phyloP scores from a whole-genome alignment of 2,888 invertebrate genomes.

The Acleris emargana region DNA sequence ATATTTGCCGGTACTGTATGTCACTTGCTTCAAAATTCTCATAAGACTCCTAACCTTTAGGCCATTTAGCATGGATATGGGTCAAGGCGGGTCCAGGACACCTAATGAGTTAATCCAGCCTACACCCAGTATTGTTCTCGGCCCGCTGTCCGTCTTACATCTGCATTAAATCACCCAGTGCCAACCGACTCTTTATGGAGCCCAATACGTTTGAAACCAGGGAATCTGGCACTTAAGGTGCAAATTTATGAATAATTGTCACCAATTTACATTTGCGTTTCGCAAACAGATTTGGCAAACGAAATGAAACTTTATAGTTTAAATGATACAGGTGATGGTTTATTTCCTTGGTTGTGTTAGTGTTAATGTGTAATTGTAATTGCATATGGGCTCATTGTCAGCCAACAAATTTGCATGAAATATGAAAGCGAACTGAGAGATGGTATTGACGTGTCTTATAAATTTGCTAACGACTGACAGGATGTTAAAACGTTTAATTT shows the following conservation, averaged over 20 bases:
- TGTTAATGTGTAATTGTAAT: conserved; percentile 55
- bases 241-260: conserved; percentile 48
- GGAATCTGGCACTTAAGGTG: too few species aligned
- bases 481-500: conserved; percentile 19
- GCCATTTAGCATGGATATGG: conserved; percentile 69
- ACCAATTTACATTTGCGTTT: conserved; percentile 17
- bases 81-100: conserved; percentile 76
- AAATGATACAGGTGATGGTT: neutral
- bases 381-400: conserved; percentile 74
- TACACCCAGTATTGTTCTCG: conserved; percentile 79
- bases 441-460: conserved; percentile 54
- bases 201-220: too few species aligned
- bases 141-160: conserved; percentile 65
- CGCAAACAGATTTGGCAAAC: conserved; percentile 2
- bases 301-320: conserved; percentile 35
- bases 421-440: conserved; percentile 74
- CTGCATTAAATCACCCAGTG: conserved; percentile 58
- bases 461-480: conserved; percentile 46
- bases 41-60: conserved; percentile 44
- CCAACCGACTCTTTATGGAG: too few species aligned
- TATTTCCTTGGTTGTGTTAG: conserved; percentile 8
- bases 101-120: conserved; percentile 76
- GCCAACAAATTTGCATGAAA: conserved; percentile 77
- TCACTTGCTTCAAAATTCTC: conserved; percentile 9
- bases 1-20: too few species aligned